Evolutionary conservation across 2,888 invertebrate genomes (phyloP).

Genomic region (Timandra comae): DNA sequence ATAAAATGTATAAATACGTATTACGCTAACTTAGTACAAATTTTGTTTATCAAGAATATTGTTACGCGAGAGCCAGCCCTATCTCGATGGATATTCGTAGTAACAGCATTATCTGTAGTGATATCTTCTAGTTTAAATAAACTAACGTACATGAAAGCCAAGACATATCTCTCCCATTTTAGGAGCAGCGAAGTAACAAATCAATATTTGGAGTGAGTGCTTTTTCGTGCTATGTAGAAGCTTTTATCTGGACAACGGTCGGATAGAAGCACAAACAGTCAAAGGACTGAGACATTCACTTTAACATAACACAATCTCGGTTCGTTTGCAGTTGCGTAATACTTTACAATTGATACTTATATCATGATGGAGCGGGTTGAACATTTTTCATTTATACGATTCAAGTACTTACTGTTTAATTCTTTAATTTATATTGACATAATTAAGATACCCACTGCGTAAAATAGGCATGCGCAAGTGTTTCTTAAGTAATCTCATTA

Average conservation of each 20-base stretch:
- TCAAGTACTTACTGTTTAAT: too few relatives aligned
- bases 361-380: too few relatives aligned
- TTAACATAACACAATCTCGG: constrained; percentile 55
- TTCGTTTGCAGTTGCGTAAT: constrained; percentile 11
- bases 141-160: constrained; percentile 44
- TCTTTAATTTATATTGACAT: too few relatives aligned
- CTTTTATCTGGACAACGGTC: constrained; percentile 77
- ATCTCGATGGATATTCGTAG: too few relatives aligned
- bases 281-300: constrained; percentile 68
- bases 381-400: too few relatives aligned
- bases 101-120: constrained; percentile 9
- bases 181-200: constrained; percentile 71
- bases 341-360: background rate
- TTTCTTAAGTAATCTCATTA: too few relatives aligned
- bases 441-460: too few relatives aligned
- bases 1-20: too few relatives aligned
- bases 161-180: constrained; percentile 64
- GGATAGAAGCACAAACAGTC: constrained; percentile 68
- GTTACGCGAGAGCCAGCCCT: too few relatives aligned
- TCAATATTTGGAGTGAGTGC: constrained; percentile 77
- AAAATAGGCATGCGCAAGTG: too few relatives aligned
- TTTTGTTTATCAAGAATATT: too few relatives aligned
- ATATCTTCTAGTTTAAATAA: constrained; percentile 44
- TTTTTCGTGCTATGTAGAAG: constrained; percentile 76
- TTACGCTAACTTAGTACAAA: too few relatives aligned